These are phyloP conservation scores for Lasioglossum oenotherae DNA, from an alignment of 2,888 invertebrate species.

Conservation along the genomic window DNA sequence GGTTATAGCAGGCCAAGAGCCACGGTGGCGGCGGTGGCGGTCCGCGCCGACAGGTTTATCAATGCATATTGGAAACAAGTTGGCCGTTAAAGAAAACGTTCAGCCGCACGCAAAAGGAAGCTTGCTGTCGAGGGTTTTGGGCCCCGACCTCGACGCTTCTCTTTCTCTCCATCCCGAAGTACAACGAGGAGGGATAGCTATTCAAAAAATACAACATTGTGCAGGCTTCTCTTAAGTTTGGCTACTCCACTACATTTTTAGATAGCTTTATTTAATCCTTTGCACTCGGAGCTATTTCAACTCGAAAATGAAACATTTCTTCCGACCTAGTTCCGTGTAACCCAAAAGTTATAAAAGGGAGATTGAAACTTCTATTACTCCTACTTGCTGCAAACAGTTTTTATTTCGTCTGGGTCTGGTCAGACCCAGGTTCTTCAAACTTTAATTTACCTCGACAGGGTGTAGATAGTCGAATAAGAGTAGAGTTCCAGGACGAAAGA, in stretches of 20 bases:
- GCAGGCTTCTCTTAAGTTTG: neutral
- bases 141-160: slow-evolving; percentile 15
- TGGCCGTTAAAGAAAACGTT: slow-evolving; percentile 73
- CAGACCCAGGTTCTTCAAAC: neutral
- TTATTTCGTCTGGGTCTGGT: neutral
- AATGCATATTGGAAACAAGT: slow-evolving; percentile 80
- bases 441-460: slow-evolving; percentile 3
- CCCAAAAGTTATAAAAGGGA: too few relatives aligned
- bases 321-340: too few relatives aligned
- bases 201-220: neutral
- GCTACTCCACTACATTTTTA: neutral
- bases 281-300: too few relatives aligned
- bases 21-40: slow-evolving; percentile 39
- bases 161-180: neutral
- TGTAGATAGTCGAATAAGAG: slow-evolving; percentile 1
- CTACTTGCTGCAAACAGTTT: neutral
- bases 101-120: slow-evolving; percentile 59
- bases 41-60: slow-evolving; percentile 76
- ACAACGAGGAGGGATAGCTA: neutral
- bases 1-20: slow-evolving; percentile 33
- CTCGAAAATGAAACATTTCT: too few relatives aligned
- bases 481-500: neutral
- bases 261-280: too few relatives aligned
- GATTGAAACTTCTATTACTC: neutral
- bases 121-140: slow-evolving; percentile 48